Evolutionary conservation across 92 coral and sea anemone species (phyloP).

Genomic region (Zoanthus gigantus): DNA sequence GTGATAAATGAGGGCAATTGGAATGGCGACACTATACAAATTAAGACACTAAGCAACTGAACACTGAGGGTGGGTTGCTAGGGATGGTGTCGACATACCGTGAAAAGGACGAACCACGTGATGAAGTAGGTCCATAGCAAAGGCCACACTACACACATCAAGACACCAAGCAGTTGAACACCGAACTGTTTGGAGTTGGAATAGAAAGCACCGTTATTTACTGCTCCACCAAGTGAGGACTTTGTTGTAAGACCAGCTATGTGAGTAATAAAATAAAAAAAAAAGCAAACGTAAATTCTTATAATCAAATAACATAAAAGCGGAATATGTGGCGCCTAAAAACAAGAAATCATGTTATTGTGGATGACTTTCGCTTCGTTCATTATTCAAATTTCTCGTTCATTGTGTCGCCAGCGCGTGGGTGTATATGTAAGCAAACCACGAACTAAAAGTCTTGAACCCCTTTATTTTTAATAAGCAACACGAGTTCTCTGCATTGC

Average conservation of each 20-base stretch:
- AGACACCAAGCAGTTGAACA: constrained; percentile 84
- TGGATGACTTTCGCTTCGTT: no score
- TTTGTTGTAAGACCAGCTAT: constrained; percentile 88
- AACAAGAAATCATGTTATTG: not conserved
- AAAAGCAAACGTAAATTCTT: not conserved
- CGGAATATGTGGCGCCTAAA: not conserved
- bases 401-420: no score
- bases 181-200: constrained; percentile 85
- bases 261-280: not conserved
- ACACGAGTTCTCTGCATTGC: no score
- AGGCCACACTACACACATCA: constrained; percentile 80
- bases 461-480: no score
- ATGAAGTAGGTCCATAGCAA: constrained; percentile 78
- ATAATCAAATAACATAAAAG: not conserved
- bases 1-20: no score
- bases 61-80: not conserved
- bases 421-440: no score
- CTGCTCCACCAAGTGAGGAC: constrained; percentile 62
- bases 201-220: constrained; percentile 81
- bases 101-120: constrained; percentile 89
- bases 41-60: no score
- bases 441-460: no score
- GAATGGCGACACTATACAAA: no score
- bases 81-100: constrained; percentile 64
- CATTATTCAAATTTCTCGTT: no score